A percentile compares a stretch with the other conserved stretches of the same genome.
phyloP scores from a whole-genome alignment of 2,888 invertebrate species.

The Tenthredo distinguenda region DNA sequence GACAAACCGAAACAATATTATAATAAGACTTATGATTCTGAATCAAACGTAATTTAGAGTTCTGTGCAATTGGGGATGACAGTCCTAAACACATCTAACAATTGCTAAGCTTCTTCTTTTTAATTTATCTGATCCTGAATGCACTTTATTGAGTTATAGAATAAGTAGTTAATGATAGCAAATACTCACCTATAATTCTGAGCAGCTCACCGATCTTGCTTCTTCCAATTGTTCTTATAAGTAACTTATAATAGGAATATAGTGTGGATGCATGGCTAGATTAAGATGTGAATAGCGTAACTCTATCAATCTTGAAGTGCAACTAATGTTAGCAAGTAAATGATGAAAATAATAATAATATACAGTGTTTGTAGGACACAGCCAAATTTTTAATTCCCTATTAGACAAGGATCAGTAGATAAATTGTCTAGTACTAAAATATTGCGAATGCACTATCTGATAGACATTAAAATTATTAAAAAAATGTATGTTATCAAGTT shows the following conservation, averaged over 20 bases:
- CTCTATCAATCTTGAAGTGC: slow-evolving; percentile 10
- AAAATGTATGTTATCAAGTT: not conserved
- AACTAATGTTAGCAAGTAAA: not conserved
- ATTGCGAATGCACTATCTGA: not conserved
- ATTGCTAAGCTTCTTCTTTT: not conserved
- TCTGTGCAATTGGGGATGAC: not conserved
- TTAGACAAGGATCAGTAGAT: not conserved
- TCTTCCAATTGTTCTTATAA: slow-evolving; percentile 35
- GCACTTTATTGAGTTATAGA: not conserved
- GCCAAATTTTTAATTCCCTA: not conserved
- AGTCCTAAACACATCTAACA: not conserved
- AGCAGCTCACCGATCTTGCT: not conserved
- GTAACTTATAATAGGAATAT: slow-evolving; percentile 20
- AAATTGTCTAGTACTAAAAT: not conserved
- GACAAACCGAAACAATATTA: slow-evolving; percentile 55
- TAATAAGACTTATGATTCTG: not conserved
- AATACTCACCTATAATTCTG: slow-evolving; percentile 33
- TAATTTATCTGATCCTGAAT: not conserved
- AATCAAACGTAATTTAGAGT: not conserved
- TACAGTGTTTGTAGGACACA: slow-evolving; percentile 5
- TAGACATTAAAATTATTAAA: not conserved
- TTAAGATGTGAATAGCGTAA: not conserved
- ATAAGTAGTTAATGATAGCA: slow-evolving; percentile 32
- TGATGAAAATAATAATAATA: not conserved
- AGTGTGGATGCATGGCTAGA: not conserved